Evolutionary conservation across 2,113 vertebrate genomes (phyloP), one percentile per base, ranked within the genome.

Genomic region (Podarcis raffonei): DNA sequence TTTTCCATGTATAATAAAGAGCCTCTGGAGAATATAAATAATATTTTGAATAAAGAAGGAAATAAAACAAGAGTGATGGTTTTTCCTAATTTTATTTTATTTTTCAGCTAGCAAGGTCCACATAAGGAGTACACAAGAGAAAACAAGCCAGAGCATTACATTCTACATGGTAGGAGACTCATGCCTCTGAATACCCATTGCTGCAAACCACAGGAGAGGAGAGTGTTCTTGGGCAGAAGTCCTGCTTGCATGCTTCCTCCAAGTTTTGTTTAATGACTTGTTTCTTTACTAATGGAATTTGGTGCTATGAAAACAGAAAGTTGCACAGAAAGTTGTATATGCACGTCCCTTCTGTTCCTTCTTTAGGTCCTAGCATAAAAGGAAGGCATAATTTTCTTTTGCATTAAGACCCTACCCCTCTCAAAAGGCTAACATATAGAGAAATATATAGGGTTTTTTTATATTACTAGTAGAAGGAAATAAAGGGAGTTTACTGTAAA

Each of bases 301-400:
- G 75, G 11, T 39, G 74, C 35, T 39, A 39, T 13, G 6, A 8
- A 69, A 27, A 39, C 16, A 75, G 18, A 77, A 35, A 81, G 57
- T 16, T 35, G 11, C 59, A 4, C 22, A 42, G 39, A 7, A 42
- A 42, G 37, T 5, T 20, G 18, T 23, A 65, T 37, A 6, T 11
- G 32, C 3, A 65, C 16, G 9, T 20, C 25, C 37, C 37, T 42
- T 25, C 62, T n/a, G 16, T 71, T 83, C 8, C 3, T 72, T 71
- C 30, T 35, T 23, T 32, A 30, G 16, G 16, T 71, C 39, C 27
- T 16, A 27, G 39, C 66, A 22, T 53, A 5, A 35, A 65, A 3
- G 83, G 25, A 95, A 32, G n/a, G 39, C 76, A 23, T 68, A 25
- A 87, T 87, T 85, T 59, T 74, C n/a, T 90, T 37, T 75, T 84